Evolutionary conservation across 2,888 invertebrate species (phyloP), one percentile per base, ranked within the genome.

Genomic region (Macropis europaea): DNA sequence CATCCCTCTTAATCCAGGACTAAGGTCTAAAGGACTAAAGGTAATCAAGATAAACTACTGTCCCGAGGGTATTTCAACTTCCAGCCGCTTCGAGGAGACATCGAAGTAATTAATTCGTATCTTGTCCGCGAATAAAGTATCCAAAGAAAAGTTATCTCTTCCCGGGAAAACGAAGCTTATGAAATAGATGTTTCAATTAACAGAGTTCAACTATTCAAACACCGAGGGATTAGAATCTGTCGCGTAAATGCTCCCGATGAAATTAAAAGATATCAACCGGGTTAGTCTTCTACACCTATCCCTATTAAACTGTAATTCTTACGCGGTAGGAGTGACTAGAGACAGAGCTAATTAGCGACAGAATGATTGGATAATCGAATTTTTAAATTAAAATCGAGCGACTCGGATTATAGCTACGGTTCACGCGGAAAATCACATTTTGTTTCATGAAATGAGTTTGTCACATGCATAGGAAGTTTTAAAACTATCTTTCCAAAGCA

Each of bases 1-100:
- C 83, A 83, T 81, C 73, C 74, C 79, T 81, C 79, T 82, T 82
- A 83, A 83, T 83, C 81, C 81, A 43, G 60, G 70, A 66, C 76
- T 76, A 78, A 81, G 72, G 81, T 78, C 81, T 71, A 73, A 81
- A 81, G 80, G 80, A 81, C 78, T 81, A 77, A 68, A 76, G 81
- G 81, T 81, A 83, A 82, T 82, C 83, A 83, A 79, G 79, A 81
- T 81, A 76, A 81, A 83, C 81, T 78, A 79, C 81, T 77, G 76
- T 74, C 83, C 75, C 53, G 61, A 68, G 78, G 66, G 78, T 81
- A 67, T 81, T 81, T 76, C 81, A 80, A 77, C 77, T 79, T 82
- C 68, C 79, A 67, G 71, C 67, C 77, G 71, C 73, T 69, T 59
- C 64, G 73, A 73, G 77, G 74, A 56, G 69, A 81, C 77, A 83